Evolutionary conservation across 2,113 vertebrate species (phyloP).

Genomic region (Erpornis zantholeuca): DNA sequence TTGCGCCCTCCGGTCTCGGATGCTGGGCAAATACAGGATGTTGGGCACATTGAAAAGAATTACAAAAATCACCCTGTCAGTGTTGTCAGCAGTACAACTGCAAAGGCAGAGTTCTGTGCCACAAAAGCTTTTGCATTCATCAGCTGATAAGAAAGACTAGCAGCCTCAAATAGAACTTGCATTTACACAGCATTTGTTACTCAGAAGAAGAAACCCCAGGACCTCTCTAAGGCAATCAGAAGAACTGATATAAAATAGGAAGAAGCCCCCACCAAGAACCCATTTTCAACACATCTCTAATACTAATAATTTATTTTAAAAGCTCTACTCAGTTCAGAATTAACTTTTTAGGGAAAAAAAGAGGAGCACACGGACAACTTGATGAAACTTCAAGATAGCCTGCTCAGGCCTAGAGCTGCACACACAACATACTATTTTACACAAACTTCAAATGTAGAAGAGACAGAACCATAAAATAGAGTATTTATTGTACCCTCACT

Average conservation of each 20-base stretch:
- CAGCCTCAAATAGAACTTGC: neutral
- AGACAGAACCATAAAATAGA: neutral
- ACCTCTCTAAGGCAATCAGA: neutral
- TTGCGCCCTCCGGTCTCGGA: fast-evolving
- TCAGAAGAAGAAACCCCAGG: neutral
- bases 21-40: neutral
- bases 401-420: neutral
- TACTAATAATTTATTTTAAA: neutral
- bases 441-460: neutral
- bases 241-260: neutral
- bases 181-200: neutral
- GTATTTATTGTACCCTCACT: neutral
- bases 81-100: neutral
- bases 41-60: neutral
- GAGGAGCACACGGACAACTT: neutral
- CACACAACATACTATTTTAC: neutral
- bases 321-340: neutral
- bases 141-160: neutral
- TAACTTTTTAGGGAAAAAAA: neutral
- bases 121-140: neutral
- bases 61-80: neutral
- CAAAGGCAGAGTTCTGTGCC: neutral
- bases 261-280: neutral
- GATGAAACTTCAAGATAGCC: neutral
- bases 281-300: neutral